A percentile compares a stretch with the other conserved stretches of the same genome.
These are phyloP conservation scores for Dreissena polymorpha DNA, from an alignment of 1,140 invertebrate species.

Conservation along the genomic window DNA sequence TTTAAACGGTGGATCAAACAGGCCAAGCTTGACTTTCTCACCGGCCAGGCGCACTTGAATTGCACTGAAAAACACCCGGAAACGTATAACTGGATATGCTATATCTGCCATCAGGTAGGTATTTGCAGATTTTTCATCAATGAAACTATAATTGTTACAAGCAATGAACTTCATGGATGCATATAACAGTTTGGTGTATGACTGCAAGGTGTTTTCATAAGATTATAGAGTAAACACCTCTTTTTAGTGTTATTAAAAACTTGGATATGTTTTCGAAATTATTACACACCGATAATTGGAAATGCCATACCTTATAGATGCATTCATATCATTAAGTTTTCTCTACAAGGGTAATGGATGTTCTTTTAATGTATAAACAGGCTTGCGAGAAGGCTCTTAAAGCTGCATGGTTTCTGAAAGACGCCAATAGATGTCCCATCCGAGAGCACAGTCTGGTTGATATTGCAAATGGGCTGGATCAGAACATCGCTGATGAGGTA, in stretches of 20 bases:
- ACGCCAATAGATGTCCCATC: conserved; percentile 2
- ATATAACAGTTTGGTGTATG: no score
- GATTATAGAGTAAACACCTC: no score
- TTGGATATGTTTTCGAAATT: no score
- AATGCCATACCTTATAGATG: no score
- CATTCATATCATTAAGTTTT: no score
- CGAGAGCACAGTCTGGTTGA: neutral
- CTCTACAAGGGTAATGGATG: no score
- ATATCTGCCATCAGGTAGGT: conserved; percentile 65
- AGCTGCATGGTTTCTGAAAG: conserved; percentile 11
- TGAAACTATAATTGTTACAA: no score
- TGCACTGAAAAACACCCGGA: conserved; percentile 40
- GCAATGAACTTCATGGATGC: no score
- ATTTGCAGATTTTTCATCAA: no score
- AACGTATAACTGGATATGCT: conserved; percentile 67
- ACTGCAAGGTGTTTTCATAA: no score
- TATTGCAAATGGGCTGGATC: neutral
- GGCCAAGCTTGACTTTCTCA: conserved; percentile 63
- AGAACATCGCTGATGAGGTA: neutral
- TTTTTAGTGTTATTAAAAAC: no score
- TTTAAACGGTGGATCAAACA: conserved; percentile 66
- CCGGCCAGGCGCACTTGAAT: conserved; percentile 55
- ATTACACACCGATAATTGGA: no score
- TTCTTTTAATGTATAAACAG: neutral
- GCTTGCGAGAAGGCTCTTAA: neutral